Base-by-base conservation (phyloP, 2,113 vertebrate species). In the Urocolius indicus region DNA sequence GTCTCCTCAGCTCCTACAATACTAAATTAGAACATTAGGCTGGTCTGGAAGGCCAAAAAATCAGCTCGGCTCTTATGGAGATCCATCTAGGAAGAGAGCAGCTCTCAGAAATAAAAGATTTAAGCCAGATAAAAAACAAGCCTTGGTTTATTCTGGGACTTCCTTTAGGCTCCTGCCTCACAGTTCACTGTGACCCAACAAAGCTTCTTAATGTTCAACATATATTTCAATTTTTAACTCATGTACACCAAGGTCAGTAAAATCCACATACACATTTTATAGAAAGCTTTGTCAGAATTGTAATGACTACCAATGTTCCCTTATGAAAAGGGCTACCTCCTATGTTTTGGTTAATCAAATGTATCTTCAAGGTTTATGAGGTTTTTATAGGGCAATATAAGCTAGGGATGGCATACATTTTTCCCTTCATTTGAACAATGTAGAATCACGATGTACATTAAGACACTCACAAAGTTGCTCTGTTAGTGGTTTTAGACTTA, bases 391-490 rank as follows among this genome's bases (percentile, higher is more conserved):
- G 27, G 36, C 19, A 36, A 67, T 45, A 71, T 49, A 17, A 36
- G 38, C n/a, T 11, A 43, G 7, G 15, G 57, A 59, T 20, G 62
- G 59, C 43, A 45, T 20, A 23, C 12, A 71, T 72, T 67, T 58
- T 36, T 48, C 24, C 59, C 49, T 54, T 86, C 26, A 13, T 62
- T 26, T 46, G 27, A 71, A 83, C 20, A 67, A 43, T 46, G 73
- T 0, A 62, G 54, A 74, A 78, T 63, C 67, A 41, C 3, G 0
- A 62, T 1, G 0, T 27, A 57, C 2, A 21, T 19, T 41, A 72
- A 84, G 49, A 58, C 43, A 68, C 21, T 6, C 46, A 83, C 34
- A 51, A 67, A 51, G 41, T 24, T 30, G 23, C 58, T 83, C 57
- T 32, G 13, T 34, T 38, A 30, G 20, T 66, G 10, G 9, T 38